A percentile compares a stretch with the other conserved stretches of the same genome.
Evolutionary conservation across 2,797 vertebrate species (phyloP).

Genomic region (Mormyrops boulengeri): DNA sequence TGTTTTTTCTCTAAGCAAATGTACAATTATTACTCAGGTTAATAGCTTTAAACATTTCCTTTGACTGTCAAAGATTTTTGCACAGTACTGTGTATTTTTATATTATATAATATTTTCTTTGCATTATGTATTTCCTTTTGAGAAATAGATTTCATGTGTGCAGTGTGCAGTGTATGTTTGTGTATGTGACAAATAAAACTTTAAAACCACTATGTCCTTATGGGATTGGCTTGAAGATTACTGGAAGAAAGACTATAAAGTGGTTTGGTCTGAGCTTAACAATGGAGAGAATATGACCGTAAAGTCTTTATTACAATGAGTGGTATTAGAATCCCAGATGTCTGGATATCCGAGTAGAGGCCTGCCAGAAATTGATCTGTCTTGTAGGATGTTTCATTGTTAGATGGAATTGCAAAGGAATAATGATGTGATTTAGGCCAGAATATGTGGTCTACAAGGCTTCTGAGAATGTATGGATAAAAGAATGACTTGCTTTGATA

Average conservation of each 20-base stretch:
- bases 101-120: background rate
- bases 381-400: background rate
- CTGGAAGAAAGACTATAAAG: background rate
- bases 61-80: background rate
- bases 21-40: background rate
- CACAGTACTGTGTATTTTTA: background rate
- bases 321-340: background rate
- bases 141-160: background rate
- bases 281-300: background rate
- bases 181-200: background rate
- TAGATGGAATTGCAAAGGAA: background rate
- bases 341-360: background rate
- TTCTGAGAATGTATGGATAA: background rate
- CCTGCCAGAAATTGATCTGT: background rate
- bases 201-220: constrained; percentile 3
- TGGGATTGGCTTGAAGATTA: background rate
- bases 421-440: background rate
- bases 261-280: background rate
- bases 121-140: background rate
- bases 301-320: background rate
- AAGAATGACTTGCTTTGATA: background rate
- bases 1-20: background rate
- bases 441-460: background rate
- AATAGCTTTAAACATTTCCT: background rate
- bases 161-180: background rate